Percentiles rank a stretch among this genome's conserved stretches.
Conservation (phyloP, 2,888 invertebrate genomes). For the Drosophila neonasuta region DNA sequence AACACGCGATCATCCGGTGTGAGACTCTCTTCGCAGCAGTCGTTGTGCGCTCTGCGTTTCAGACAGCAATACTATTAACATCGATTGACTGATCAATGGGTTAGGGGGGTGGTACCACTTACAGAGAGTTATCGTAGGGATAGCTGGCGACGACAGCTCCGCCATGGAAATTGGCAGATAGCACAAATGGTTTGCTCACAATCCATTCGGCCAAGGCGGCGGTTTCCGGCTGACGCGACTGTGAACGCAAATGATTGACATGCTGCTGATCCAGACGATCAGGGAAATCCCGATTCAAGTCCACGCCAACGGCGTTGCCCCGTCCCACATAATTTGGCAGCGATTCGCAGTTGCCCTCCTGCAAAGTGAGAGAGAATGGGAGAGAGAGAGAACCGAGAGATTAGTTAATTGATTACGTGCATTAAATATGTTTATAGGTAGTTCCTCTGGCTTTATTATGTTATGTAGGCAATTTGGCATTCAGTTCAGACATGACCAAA, state of each 20-base stretch:
- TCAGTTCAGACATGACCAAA: constrained; percentile 56
- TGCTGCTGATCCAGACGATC: constrained; percentile 88
- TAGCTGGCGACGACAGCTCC: constrained; percentile 99
- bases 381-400: constrained; percentile 26
- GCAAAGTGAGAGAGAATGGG: constrained; percentile 66
- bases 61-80: no score
- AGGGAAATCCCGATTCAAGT: constrained; percentile 96
- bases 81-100: no score
- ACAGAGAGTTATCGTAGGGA: constrained; percentile 95
- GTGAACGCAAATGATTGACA: constrained; percentile 77
- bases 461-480: constrained; percentile 35
- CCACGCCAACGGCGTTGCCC: constrained; percentile 90
- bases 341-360: constrained; percentile 92
- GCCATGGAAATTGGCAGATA: constrained; percentile 97
- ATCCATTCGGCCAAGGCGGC: constrained; percentile 95
- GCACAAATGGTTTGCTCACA: constrained; percentile 91
- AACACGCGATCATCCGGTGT: constrained; percentile 93
- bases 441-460: constrained; percentile 1
- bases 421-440: constrained; percentile 11
- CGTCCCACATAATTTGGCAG: constrained; percentile 87
- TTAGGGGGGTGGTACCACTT: constrained; percentile 65
- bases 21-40: constrained; percentile 88
- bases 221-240: constrained; percentile 92
- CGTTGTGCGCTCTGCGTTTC: constrained; percentile 82
- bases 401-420: constrained; percentile 39